Base-by-base conservation (phyloP, 2,797 vertebrate genomes). In the Heteromormyrus szaboi region DNA sequence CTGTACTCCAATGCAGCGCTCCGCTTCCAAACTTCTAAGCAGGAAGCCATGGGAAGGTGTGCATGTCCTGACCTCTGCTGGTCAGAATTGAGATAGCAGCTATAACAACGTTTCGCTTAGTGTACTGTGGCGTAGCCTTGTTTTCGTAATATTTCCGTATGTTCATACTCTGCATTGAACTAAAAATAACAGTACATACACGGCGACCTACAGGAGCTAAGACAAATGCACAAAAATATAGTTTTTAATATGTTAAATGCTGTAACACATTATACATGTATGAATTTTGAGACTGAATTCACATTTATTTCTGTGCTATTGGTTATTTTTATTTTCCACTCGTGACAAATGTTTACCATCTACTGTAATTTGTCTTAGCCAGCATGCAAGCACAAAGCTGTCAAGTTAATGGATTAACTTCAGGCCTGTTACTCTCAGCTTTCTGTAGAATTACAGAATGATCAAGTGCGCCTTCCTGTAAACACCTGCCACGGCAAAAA, bases 401-500 rank as follows among this genome's bases (percentile, higher is more conserved):
- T 87, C 86, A 87, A 51, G 62, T 48, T 62, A 87, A 72, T 50
- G 22, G 22, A 87, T 72, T 87, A 87, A 68, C 86, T 87, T 65
- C 59, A 22, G 5, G 62, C 37, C 86, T 51, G 59, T 51, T 65
- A 87, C n/a, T 87, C 41, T 50, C 59, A 87, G 59, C 48, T 29
- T 87, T 87, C 86, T 87, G 86, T 50, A 48, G 62, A 65, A 65
- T 65, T 72, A 50, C 41, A 8, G 86, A 25, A 50, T 87, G 86
- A 87, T 68, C n/a, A 72, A 87, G 86, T 50, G 44, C 59, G 33
- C 59, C 41, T 48, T 65, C 86, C 44, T 51, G 22, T 84, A 84
- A 50, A 50, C 41, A n/a, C n/a, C 86, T 59, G n/a, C 59, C 62
- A 6, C 12, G 19, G 22, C 17, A 44, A 87, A 72, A 72, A n/a